Percentiles rank a stretch among this genome's conserved stretches.
Conservation (phyloP, 1,140 invertebrate species). For the Harlomillsia oculata region DNA sequence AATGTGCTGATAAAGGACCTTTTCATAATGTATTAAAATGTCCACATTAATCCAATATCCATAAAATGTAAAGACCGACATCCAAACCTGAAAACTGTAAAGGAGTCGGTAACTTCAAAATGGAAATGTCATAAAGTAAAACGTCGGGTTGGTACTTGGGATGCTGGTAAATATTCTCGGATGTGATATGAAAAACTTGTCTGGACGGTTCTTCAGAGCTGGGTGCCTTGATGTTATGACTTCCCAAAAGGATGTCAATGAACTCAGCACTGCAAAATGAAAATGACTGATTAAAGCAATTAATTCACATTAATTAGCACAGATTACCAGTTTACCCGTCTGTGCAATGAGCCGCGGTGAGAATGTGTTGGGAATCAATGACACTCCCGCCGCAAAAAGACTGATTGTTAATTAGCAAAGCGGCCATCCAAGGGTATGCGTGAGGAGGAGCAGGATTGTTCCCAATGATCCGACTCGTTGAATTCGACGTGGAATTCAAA, state of each 20-base stretch:
- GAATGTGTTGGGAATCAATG: conserved; percentile 23
- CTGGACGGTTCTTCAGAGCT: conserved; percentile 7
- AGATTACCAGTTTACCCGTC: conserved; percentile 4
- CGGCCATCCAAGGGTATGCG: conserved; percentile 35
- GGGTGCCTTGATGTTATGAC: conserved; percentile 28
- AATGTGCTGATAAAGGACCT: not conserved
- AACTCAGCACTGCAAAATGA: conserved; percentile 21
- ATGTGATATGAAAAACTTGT: conserved; percentile 20
- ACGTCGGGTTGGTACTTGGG: conserved; percentile 29
- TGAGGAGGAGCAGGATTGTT: conserved; percentile 19
- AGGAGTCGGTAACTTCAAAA: conserved; percentile 26
- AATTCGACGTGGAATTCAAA: not conserved
- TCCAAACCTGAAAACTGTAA: conserved; percentile 22
- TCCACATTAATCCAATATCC: not conserved
- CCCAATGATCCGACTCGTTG: conserved; percentile 24
- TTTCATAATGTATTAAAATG: not conserved
- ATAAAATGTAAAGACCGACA: not conserved
- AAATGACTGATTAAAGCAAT: not conserved
- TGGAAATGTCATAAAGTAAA: conserved; percentile 29
- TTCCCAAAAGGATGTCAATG: conserved; percentile 30
- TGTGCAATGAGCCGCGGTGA: conserved; percentile 33
- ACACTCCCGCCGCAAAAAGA: conserved; percentile 31
- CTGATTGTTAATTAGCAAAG: conserved; percentile 19
- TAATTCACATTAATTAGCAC: not conserved
- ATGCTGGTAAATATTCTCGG: conserved; percentile 30